These are phyloP conservation scores for Stichopus horrens DNA, from an alignment of 53 echinoderm and acorn worm species.

Conservation along the genomic window DNA sequence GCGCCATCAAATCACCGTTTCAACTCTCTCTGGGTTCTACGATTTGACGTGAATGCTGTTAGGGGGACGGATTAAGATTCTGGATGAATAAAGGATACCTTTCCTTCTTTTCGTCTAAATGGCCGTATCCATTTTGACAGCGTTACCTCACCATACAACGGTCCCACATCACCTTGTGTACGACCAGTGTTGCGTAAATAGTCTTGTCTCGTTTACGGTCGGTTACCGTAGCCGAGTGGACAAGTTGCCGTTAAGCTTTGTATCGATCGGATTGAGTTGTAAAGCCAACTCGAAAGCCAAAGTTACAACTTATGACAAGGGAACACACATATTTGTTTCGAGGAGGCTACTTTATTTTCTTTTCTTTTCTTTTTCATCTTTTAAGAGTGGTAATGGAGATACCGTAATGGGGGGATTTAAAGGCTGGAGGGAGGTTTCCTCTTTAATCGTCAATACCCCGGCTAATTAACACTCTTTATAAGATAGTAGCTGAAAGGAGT, in stretches of 20 bases:
- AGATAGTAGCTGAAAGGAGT: too few relatives aligned
- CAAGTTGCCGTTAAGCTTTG: slow-evolving; percentile 40
- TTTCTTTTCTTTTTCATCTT: not conserved
- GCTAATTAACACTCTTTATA: slow-evolving; percentile 39
- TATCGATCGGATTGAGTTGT: slow-evolving; percentile 21
- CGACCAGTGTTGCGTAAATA: slow-evolving; percentile 33
- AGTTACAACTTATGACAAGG: slow-evolving; percentile 17
- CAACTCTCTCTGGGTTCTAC: not conserved
- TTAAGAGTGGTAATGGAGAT: not conserved
- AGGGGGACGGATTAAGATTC: not conserved
- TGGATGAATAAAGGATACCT: not conserved
- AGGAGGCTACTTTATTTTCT: not conserved
- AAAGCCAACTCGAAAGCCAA: slow-evolving; percentile 29
- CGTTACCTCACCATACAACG: not conserved
- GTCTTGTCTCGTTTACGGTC: slow-evolving; percentile 38
- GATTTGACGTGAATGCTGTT: not conserved
- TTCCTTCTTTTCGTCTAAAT: not conserved
- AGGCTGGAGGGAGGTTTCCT: not conserved
- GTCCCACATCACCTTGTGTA: not conserved
- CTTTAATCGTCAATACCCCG: slow-evolving; percentile 1
- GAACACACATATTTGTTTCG: slow-evolving; percentile 14
- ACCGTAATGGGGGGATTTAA: slow-evolving; percentile 24
- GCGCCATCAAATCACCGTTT: not conserved
- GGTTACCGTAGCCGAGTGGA: slow-evolving; percentile 28
- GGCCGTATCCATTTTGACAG: slow-evolving; percentile 2